These are phyloP conservation scores for Aleiodes leptofemur DNA, from an alignment of 2,888 invertebrate species.

Conservation along the genomic window DNA sequence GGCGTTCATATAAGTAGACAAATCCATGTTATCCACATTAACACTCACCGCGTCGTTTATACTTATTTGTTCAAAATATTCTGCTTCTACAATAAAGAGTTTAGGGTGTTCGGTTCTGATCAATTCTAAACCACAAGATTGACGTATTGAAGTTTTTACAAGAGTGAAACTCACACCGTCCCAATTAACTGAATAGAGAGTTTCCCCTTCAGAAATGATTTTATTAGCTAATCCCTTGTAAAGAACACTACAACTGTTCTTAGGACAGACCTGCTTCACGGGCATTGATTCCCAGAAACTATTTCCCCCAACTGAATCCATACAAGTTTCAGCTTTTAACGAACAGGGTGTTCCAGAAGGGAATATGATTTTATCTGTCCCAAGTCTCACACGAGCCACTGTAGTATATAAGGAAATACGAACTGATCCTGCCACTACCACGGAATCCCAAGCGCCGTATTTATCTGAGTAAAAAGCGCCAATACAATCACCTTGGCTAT, in stretches of 20 bases:
- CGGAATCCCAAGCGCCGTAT: neutral
- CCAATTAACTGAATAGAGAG: slow-evolving; percentile 44
- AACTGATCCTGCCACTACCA: neutral
- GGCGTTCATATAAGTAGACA: slow-evolving; percentile 58
- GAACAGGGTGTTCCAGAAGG: neutral
- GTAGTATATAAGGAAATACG: neutral
- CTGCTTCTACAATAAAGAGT: slow-evolving; percentile 47
- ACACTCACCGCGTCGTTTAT: neutral
- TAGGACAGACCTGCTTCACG: slow-evolving; percentile 34
- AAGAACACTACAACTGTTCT: slow-evolving; percentile 40
- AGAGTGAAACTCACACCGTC: slow-evolving; percentile 51
- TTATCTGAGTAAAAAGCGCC: neutral
- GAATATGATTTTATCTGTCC: slow-evolving; percentile 1
- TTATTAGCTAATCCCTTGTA: slow-evolving; percentile 41
- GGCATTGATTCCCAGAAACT: slow-evolving; percentile 31
- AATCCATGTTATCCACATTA: slow-evolving; percentile 37
- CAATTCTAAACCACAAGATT: slow-evolving; percentile 45
- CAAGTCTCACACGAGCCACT: slow-evolving; percentile 1
- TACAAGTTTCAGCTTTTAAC: neutral
- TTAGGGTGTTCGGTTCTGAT: slow-evolving; percentile 54
- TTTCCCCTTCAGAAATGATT: neutral
- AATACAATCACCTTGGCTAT: neutral
- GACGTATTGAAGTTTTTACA: neutral
- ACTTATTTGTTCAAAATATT: neutral
- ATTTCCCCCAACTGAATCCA: slow-evolving; percentile 24